Conservation (phyloP, 2,797 vertebrate species). For the Sebastes flavidus region DNA sequence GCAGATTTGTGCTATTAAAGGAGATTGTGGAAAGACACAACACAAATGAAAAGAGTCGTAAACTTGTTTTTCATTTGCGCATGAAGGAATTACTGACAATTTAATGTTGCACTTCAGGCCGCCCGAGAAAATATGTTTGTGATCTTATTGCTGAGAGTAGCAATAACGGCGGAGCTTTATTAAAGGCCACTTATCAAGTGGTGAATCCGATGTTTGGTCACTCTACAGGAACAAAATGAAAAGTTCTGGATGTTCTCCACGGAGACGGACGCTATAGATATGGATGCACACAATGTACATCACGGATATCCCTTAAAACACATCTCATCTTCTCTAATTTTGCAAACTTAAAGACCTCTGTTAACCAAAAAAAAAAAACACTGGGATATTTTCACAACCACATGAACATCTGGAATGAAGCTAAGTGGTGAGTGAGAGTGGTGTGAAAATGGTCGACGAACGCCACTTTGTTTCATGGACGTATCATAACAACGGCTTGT, state of each 20-base stretch:
- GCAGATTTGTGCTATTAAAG: slow-evolving; percentile 27
- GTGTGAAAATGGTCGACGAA: too few species aligned
- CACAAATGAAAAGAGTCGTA: slow-evolving; percentile 6
- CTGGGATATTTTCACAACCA: too few species aligned
- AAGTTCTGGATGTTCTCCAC: background rate
- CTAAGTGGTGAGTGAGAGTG: too few species aligned
- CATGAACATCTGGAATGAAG: too few species aligned
- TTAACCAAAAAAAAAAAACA: too few species aligned
- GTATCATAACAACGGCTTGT: too few species aligned
- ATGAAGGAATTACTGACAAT: slow-evolving; percentile 50
- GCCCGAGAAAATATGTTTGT: slow-evolving; percentile 34
- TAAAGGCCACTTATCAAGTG: slow-evolving; percentile 52
- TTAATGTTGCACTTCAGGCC: slow-evolving; percentile 31
- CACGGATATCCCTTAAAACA: background rate
- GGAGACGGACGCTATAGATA: background rate
- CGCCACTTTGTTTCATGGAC: too few species aligned
- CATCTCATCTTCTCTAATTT: background rate
- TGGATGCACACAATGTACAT: background rate
- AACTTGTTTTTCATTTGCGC: slow-evolving; percentile 49
- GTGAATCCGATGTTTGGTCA: slow-evolving; percentile 16
- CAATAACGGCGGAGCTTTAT: slow-evolving; percentile 56
- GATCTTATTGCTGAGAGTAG: slow-evolving; percentile 33
- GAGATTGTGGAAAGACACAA: background rate
- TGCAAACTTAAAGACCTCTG: too few species aligned
- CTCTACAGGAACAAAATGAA: slow-evolving; percentile 13